Evolutionary conservation across 2,797 vertebrate genomes (phyloP), one percentile per base, ranked within the genome.

Genomic region (Pseudocheirus occidentalis): DNA sequence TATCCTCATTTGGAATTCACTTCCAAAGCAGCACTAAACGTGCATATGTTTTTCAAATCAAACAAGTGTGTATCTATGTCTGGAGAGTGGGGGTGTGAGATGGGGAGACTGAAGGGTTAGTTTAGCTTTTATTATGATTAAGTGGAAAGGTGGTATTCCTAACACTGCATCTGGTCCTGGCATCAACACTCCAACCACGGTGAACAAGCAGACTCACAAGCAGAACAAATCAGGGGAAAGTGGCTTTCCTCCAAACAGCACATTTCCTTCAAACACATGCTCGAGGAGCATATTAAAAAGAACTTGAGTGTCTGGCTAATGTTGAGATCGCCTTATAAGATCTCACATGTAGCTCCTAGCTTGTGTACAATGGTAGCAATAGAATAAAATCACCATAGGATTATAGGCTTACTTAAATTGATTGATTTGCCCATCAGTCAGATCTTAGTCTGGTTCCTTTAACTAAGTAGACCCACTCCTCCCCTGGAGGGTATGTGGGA

Each of bases 281-380:
- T 98, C 91, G 4, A 53, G 89, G 95, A 98, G 96, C 96, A 97
- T 97, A 97, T 97, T 98, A 97, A 97, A 98, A 98, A 96, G 5
- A 52, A 91, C 93, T 97, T 96, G 95, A 95, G 96, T 94, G 98
- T 98, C 98, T 98, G 98, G 98, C 98, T 98, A 98, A 95, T 97
- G 96, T 98, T 99, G 97, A 98, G 96, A 94, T 98, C 98, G 98
- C 97, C 94, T 98, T 98, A 95, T 97, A 97, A 95, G 95, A 96
- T 97, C 96, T 96, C 95, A 87, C 95, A 34, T 91, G 96, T 94
- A 97, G 94, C 29, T 97, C 94, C 95, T 97, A 97, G 95, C 87
- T 93, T 97, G 96, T 97, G 90, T 97, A 95, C 93, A 93, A 95
- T 96, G 94, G 96, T 97, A 96, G 93, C 90, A 97, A 94, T 52